Evolutionary conservation across 2,113 vertebrate genomes (phyloP), one percentile per base, ranked within the genome.

Genomic region (Pleuronectes platessa): DNA sequence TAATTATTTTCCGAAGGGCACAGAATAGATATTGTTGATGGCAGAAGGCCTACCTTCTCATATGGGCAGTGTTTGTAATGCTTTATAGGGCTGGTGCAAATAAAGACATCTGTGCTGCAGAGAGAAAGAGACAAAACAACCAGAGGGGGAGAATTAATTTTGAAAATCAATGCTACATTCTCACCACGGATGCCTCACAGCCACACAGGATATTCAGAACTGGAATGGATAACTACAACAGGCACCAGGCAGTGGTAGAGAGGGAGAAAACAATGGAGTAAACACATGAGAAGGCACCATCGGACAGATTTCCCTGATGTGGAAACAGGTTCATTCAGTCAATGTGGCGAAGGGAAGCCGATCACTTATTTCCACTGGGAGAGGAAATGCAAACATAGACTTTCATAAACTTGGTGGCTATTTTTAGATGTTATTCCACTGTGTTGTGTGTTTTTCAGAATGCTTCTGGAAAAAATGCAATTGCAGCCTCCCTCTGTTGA

Each of bases 81-180:
- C 86, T 95, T 97, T 89, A 98, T 98, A 0, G 98, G 97, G 72
- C 97, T 99, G 0, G 97, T 99, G 92, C 98, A 99, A 90, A 99
- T 97, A 90, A 98, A 98, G 76, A 99, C 96, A 0, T 98, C 96
- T 0, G 97, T 99, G 94, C 98, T 98, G 93, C 42, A 62, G 0
- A n/a, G 71, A 85, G 37, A 82, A 68, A 73, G 26, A 67, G 51
- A 76, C 55, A 86, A 75, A 60, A 85, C 15, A 12, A 63, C 1
- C 55, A 70, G 40, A 56, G 15, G 27, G 54, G 40, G 24, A 66
- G 68, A 55, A 27, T 55, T 13, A 73, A 62, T 31, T 18, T 61
- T 5, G 45, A 31, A 31, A 54, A 64, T 61, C 27, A 27, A 20
- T 15, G 65, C 27, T 17, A 10, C 53, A 20, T 56, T 65, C 21